Percentiles rank a stretch among this genome's conserved stretches.
These are phyloP conservation scores for Microcebus ravelobensis DNA, from an alignment of 2,113 vertebrate species.

Conservation along the genomic window DNA sequence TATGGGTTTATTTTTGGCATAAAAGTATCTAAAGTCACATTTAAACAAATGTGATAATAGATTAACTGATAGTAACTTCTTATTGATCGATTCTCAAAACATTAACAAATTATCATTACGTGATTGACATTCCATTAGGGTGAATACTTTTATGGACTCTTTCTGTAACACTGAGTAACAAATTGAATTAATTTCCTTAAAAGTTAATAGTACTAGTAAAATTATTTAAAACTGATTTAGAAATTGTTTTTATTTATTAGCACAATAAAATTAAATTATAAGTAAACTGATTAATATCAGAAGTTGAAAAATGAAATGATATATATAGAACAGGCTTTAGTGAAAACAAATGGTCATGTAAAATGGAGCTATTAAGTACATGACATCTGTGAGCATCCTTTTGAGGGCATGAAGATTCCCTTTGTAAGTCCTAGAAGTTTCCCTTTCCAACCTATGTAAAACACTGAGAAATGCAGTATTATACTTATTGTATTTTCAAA, in stretches of 20 bases:
- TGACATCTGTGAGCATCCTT: conserved; percentile 27
- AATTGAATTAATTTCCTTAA: conserved; percentile 61
- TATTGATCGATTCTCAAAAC: conserved; percentile 30
- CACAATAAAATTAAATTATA: conserved; percentile 73
- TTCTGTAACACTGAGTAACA: conserved; percentile 43
- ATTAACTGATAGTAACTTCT: conserved; percentile 54
- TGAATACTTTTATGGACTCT: conserved; percentile 30
- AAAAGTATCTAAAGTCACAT: conserved; percentile 63
- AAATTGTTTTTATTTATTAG: conserved; percentile 63
- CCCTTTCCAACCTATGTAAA: conserved; percentile 29
- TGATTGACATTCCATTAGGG: conserved; percentile 46
- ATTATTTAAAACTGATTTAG: conserved; percentile 73
- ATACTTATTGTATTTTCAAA: conserved; percentile 16
- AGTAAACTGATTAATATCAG: conserved; percentile 82
- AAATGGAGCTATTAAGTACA: conserved; percentile 48
- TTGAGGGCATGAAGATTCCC: conserved; percentile 21
- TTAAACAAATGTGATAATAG: conserved; percentile 62
- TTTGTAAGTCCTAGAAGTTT: conserved; percentile 37
- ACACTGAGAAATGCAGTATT: conserved; percentile 1
- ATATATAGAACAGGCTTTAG: conserved; percentile 72
- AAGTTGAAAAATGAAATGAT: conserved; percentile 80
- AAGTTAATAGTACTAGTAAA: conserved; percentile 62
- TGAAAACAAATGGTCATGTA: conserved; percentile 60
- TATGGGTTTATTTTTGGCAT: conserved; percentile 81
- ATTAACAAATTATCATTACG: conserved; percentile 45